Evolutionary conservation across 2,888 invertebrate genomes (phyloP).

Genomic region (Sinopyrophorus schimmeli): DNA sequence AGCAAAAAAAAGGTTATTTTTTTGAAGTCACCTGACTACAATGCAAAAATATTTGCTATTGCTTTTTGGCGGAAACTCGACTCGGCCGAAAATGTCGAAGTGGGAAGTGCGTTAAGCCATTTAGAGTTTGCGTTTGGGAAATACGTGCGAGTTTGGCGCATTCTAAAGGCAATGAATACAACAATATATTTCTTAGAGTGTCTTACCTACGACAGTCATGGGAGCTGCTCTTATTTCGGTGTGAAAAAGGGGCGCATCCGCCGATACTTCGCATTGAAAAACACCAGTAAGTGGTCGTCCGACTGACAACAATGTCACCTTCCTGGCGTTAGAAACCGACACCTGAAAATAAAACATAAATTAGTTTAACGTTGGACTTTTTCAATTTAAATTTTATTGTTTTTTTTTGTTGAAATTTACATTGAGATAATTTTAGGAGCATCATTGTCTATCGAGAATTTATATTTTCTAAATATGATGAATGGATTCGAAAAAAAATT

Average conservation of each 20-base stretch:
- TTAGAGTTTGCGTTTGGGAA: constrained; percentile 19
- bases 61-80: constrained; percentile 15
- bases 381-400: no score
- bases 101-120: constrained; percentile 18
- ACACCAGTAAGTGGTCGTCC: constrained; percentile 67
- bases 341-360: constrained; percentile 57
- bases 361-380: no score
- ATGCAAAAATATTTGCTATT: constrained; percentile 10
- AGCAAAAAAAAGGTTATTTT: constrained; percentile 16
- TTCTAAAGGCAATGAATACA: constrained; percentile 18
- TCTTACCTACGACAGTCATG: constrained; percentile 71
- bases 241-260: constrained; percentile 71
- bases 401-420: no score
- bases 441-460: no score
- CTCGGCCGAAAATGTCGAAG: constrained; percentile 6
- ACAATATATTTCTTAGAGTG: constrained; percentile 29
- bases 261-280: constrained; percentile 76
- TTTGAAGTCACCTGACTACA: constrained; percentile 23
- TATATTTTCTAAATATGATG: no score
- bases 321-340: constrained; percentile 67
- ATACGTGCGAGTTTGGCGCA: constrained; percentile 14
- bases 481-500: no score
- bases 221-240: constrained; percentile 65
- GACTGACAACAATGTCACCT: constrained; percentile 69
- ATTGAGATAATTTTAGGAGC: no score